A percentile compares a stretch with the other conserved stretches of the same genome.
phyloP scores from a whole-genome alignment of 2,797 vertebrate genomes.

The Odontamblyopus rebecca region DNA sequence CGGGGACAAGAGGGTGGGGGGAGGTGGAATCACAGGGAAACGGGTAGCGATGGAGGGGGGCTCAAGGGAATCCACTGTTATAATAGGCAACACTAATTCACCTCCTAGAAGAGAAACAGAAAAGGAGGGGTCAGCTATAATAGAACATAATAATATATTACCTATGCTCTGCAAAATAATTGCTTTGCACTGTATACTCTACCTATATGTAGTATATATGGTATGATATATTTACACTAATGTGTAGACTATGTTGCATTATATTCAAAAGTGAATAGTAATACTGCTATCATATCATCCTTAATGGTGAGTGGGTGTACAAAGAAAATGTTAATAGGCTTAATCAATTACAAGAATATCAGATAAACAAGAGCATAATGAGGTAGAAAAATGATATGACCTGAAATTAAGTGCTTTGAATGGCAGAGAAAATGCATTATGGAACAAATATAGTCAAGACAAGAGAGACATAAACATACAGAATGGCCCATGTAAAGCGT shows the following conservation, averaged over 20 bases:
- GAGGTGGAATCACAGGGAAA: constrained; percentile 89
- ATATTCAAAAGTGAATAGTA: background rate
- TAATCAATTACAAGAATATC: background rate
- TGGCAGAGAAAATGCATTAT: constrained; percentile 7
- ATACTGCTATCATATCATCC: background rate
- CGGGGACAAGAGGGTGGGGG: constrained; percentile 89
- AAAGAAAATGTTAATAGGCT: constrained; percentile 6
- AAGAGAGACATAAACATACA: constrained; percentile 62
- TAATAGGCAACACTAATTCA: constrained; percentile 97
- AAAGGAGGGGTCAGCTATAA: constrained; percentile 70
- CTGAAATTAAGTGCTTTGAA: background rate
- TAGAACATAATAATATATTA: constrained; percentile 55
- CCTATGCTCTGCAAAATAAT: constrained; percentile 13
- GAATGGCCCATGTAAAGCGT: constrained; percentile 51
- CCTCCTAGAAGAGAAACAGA: constrained; percentile 87
- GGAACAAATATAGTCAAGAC: constrained; percentile 14
- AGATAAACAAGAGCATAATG: background rate
- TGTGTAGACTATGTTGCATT: background rate
- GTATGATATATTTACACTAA: background rate
- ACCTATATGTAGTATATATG: constrained; percentile 1
- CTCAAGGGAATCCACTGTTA: constrained; percentile 96
- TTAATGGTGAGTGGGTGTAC: constrained; percentile 22
- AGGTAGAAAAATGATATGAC: background rate
- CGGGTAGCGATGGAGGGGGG: constrained; percentile 91
- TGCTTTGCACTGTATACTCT: background rate